Percentiles rank a stretch among this genome's conserved stretches.
Evolutionary conservation across 2,888 invertebrate species (phyloP).

Genomic region (Dorcus hopei): DNA sequence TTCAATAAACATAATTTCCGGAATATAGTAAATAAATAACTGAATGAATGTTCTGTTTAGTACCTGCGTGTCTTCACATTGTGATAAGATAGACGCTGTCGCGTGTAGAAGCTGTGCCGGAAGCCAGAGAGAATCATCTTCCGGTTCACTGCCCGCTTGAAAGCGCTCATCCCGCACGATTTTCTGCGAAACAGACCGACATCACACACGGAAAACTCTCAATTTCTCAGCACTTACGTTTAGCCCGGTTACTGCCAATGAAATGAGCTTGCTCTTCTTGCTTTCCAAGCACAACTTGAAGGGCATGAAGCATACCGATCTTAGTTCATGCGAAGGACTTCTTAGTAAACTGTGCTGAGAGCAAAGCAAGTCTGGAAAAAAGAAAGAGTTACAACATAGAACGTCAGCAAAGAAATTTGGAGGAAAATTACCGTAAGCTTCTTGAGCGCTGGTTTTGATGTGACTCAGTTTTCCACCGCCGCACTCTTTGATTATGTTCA

Average conservation of each 20-base stretch:
- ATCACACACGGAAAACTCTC: neutral
- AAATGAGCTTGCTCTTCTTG: slow-evolving; percentile 79
- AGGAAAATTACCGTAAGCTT: slow-evolving; percentile 70
- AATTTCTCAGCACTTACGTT: slow-evolving; percentile 64
- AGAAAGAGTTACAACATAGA: neutral
- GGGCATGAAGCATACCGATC: slow-evolving; percentile 80
- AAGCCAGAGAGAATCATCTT: slow-evolving; percentile 89
- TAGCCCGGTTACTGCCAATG: slow-evolving; percentile 80
- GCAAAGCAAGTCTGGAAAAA: slow-evolving; percentile 69
- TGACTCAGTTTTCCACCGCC: slow-evolving; percentile 72
- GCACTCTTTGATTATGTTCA: slow-evolving; percentile 82
- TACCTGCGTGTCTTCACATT: slow-evolving; percentile 87
- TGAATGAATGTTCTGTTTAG: neutral
- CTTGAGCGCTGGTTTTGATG: slow-evolving; percentile 79
- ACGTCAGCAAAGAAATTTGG: too few species aligned
- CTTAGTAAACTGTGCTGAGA: slow-evolving; percentile 71
- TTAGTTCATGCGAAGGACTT: slow-evolving; percentile 78
- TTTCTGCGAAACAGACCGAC: slow-evolving; percentile 60
- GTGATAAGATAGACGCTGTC: slow-evolving; percentile 73
- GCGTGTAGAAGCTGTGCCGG: slow-evolving; percentile 87
- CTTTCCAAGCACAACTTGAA: slow-evolving; percentile 86
- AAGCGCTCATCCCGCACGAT: slow-evolving; percentile 88
- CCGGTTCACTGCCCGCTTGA: slow-evolving; percentile 84
- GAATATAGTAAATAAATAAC: neutral
- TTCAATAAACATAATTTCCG: neutral